Percentiles rank a stretch among this genome's conserved stretches.
phyloP scores from a whole-genome alignment of 2,888 invertebrate genomes.

The Smittia sp. region DNA sequence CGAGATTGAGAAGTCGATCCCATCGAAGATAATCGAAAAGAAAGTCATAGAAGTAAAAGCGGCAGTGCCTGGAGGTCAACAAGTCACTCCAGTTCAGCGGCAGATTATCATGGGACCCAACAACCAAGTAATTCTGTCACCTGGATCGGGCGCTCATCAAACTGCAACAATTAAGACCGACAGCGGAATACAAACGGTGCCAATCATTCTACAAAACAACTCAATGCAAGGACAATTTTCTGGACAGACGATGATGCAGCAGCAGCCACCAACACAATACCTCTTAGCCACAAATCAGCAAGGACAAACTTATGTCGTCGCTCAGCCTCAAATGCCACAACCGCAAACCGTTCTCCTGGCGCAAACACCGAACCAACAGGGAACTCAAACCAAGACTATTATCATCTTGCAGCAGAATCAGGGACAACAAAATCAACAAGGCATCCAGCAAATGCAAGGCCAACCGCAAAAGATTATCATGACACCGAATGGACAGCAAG shows the following conservation, averaged over 20 bases:
- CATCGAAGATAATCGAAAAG: constrained; percentile 42
- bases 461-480: constrained; percentile 45
- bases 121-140: constrained; percentile 47
- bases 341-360: constrained; percentile 64
- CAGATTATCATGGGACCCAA: constrained; percentile 50
- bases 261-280: constrained; percentile 51
- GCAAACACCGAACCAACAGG: constrained; percentile 66
- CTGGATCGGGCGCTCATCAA: constrained; percentile 23
- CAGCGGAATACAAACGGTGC: constrained; percentile 52
- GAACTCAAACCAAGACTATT: constrained; percentile 65
- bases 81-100: constrained; percentile 47
- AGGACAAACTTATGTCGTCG: constrained; percentile 64
- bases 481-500: constrained; percentile 35
- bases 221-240: constrained; percentile 20
- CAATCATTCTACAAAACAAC: constrained; percentile 46
- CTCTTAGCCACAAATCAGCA: constrained; percentile 54
- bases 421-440: constrained; percentile 43
- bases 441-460: constrained; percentile 45
- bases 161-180: constrained; percentile 53
- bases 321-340: constrained; percentile 63
- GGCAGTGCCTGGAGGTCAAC: not conserved
- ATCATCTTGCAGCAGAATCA: constrained; percentile 65
- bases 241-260: constrained; percentile 49
- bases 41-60: constrained; percentile 42
- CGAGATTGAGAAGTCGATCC: constrained; percentile 47